These are phyloP conservation scores for Poecilus cupreus DNA, from an alignment of 2,888 invertebrate genomes.

Conservation along the genomic window DNA sequence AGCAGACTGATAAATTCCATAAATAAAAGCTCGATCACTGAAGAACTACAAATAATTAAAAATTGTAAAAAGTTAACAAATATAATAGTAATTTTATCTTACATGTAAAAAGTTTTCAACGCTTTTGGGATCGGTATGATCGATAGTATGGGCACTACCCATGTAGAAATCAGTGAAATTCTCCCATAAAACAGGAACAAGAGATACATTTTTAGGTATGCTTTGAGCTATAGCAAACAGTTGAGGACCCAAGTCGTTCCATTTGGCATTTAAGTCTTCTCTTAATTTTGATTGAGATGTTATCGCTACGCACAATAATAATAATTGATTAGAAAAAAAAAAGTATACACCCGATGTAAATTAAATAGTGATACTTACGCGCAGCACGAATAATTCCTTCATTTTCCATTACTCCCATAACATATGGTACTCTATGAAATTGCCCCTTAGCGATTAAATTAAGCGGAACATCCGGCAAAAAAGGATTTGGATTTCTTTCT, in stretches of 20 bases:
- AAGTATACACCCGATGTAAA: not conserved
- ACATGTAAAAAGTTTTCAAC: constrained; percentile 68
- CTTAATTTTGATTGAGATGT: constrained; percentile 52
- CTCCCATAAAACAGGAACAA: constrained; percentile 61
- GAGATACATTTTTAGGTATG: constrained; percentile 60
- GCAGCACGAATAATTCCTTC: constrained; percentile 74
- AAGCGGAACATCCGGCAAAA: constrained; percentile 72
- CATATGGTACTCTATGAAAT: constrained; percentile 73
- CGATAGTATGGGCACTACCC: constrained; percentile 61
- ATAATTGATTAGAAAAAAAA: not conserved
- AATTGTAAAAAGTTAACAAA: constrained; percentile 15
- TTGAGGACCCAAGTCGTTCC: constrained; percentile 64
- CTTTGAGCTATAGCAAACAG: constrained; percentile 64
- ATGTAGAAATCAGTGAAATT: constrained; percentile 66
- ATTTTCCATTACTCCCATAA: constrained; percentile 72
- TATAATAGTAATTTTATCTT: constrained; percentile 60
- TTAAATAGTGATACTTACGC: constrained; percentile 65
- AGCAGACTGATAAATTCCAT: constrained; percentile 71
- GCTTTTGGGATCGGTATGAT: constrained; percentile 62
- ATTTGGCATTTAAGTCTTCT: constrained; percentile 65
- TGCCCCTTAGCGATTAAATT: constrained; percentile 70
- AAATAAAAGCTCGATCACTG: constrained; percentile 73
- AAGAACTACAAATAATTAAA: constrained; percentile 70
- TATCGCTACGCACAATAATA: constrained; percentile 13
- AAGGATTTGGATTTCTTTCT: constrained; percentile 70